These are phyloP conservation scores for Laupala kohalensis DNA, from an alignment of 1,140 invertebrate species.

Conservation along the genomic window DNA sequence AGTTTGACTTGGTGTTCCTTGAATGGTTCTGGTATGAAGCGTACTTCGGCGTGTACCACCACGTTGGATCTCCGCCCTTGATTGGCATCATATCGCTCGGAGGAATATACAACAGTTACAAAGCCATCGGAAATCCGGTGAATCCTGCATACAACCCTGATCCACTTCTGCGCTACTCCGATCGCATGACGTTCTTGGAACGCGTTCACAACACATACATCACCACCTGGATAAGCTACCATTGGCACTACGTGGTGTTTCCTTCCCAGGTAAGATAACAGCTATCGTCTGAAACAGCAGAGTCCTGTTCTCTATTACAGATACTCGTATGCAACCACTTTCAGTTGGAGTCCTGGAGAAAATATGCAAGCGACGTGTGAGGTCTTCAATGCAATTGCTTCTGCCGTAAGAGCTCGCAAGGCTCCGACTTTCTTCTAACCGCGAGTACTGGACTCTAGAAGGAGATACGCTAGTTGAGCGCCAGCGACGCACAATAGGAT, in stretches of 20 bases:
- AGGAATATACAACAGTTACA: not conserved
- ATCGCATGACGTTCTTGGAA: conserved; percentile 22
- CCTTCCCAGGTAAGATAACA: not conserved
- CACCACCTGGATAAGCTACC: not conserved
- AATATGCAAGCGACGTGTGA: too few relatives aligned
- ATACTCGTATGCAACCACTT: too few relatives aligned
- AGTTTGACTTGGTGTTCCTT: conserved; percentile 6
- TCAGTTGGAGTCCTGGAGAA: too few relatives aligned
- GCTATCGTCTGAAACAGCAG: too few relatives aligned
- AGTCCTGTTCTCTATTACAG: too few relatives aligned
- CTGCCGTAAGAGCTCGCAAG: too few relatives aligned
- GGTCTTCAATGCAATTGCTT: too few relatives aligned
- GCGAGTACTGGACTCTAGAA: too few relatives aligned
- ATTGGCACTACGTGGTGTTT: not conserved
- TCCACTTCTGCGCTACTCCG: conserved; percentile 14
- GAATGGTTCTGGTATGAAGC: not conserved
- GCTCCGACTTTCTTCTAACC: too few relatives aligned
- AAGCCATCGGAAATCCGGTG: conserved; percentile 11
- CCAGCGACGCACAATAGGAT: too few relatives aligned
- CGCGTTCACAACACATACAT: conserved; percentile 14
- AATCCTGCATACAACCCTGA: conserved; percentile 20
- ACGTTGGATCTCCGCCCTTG: conserved; percentile 2
- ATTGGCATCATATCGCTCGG: not conserved
- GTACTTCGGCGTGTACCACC: conserved; percentile 1
- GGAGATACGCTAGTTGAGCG: too few relatives aligned